Evolutionary conservation across 2,797 vertebrate species (phyloP), one percentile per base, ranked within the genome.

Genomic region (Helarctos malayanus): DNA sequence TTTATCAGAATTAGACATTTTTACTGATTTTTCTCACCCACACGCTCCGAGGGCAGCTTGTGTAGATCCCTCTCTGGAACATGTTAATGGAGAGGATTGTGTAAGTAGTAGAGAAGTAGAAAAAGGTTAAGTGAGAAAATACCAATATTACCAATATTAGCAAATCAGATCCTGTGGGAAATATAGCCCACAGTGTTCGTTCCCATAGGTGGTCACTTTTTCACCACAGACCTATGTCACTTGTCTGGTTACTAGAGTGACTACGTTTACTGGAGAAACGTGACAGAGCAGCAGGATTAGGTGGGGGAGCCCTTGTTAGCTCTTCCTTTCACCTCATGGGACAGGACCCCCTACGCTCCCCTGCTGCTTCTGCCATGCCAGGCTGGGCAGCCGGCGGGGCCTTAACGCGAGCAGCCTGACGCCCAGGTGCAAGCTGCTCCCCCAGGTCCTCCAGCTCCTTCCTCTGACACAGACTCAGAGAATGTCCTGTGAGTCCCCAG

Each of bases 341-440:
- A 6, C 16, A 18, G 25, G 12, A 15, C 25, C 3, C 0, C 1
- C 54, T 41, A 14, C 0, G 1, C 8, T 52, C 9, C 68, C 61
- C 45, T 81, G 19, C 9, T n/a, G 32, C 2, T 52, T 61, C 41
- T 89, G 19, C 49, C n/a, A 25, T 0, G 5, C 5, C 23, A 35
- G 71, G 1, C 6, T 19, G 14, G 32, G 13, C 21, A 4, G n/a
- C 13, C 27, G 21, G 11, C 0, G 9, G 29, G n/a, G 35, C 13
- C 25, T 25, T 45, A 21, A 11, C 13, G 7, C 0, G 9, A 18
- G 32, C 3, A 4, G 49, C 13, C 21, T 47, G 63, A 23, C 1
- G 56, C 56, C 56, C 21, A 57, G 56, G 21, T 57, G 8, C 3
- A 9, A 57, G 56, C 54, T 21, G 19, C 7, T 21, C 19, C 54